A percentile compares a stretch with the other conserved stretches of the same genome.
phyloP scores from a whole-genome alignment of 2,888 invertebrate genomes.

The Dascillus cervinus region DNA sequence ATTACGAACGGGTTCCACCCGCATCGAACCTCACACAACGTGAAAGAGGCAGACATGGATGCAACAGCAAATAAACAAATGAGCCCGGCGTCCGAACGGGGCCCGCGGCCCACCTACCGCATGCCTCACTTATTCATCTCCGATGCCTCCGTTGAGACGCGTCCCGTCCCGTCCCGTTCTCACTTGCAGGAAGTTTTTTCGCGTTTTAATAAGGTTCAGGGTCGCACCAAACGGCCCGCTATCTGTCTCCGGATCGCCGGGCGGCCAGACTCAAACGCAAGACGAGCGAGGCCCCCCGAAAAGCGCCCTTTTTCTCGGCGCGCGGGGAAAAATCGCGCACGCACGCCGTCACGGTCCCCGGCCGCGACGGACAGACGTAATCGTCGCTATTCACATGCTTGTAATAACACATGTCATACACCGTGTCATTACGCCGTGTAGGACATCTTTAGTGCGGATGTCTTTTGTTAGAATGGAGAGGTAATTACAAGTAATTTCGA shows the following conservation, averaged over 20 bases:
- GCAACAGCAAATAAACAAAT: conserved; percentile 11
- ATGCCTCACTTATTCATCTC: conserved; percentile 12
- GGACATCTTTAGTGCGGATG: conserved; percentile 15
- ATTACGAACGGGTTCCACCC: no score
- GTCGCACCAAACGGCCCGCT: conserved; percentile 4
- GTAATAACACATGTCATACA: conserved; percentile 18
- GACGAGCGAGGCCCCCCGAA: conserved; percentile 10
- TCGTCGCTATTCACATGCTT: conserved; percentile 16
- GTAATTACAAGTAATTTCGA: conserved; percentile 17
- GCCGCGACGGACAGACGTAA: no score
- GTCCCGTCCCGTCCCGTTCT: background rate
- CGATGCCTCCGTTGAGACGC: conserved; percentile 10
- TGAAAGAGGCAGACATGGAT: conserved; percentile 5
- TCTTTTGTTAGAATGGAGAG: conserved; percentile 14
- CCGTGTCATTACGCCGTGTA: conserved; percentile 7
- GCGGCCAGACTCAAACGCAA: conserved; percentile 18
- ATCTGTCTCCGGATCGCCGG: conserved; percentile 15
- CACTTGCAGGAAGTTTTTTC: background rate
- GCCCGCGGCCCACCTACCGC: conserved; percentile 9
- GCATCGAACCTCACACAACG: background rate
- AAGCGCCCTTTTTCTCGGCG: conserved; percentile 12
- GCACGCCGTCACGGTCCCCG: no score
- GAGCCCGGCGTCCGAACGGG: conserved; percentile 1
- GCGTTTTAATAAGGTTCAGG: background rate
- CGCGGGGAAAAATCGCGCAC: no score